Base-by-base conservation (phyloP, 2,888 invertebrate genomes). In the Drosophila mercatorum region DNA sequence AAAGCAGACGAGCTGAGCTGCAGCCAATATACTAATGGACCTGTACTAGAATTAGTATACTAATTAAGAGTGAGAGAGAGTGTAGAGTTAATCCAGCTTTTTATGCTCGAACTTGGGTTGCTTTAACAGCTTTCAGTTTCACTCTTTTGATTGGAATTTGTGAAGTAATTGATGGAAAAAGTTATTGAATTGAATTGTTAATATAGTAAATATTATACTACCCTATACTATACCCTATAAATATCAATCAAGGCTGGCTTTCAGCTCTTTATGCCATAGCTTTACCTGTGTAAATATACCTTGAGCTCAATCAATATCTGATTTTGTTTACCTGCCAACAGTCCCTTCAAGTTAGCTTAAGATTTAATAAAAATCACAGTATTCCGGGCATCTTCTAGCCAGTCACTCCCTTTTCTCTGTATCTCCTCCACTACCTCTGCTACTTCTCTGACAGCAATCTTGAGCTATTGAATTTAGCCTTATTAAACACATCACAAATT, bases 1-100 rank as follows among this genome's bases (percentile, higher is more conserved):
- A 12, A 70, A 64, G 60, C 64, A 60, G 59, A 47, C 22, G 44
- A 46, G 17, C 44, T 56, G 36, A 51, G 58, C 57, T 36, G 58
- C 22, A 26, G 58, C 38, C 44, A 36, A 11, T 44, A 58, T 34
- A 26, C 43, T 44, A 68, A 43, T 58, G 43, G 12, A 31, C 34
- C 34, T 34, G 2, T 2, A 34, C 31, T 34, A 7, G 31, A 10
- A 34, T 34, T 34, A 34, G 34, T 34, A 10, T 5, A 34, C 10
- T 34, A 51, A 51, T 51, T 36, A 22, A 51, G 7, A 22, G 22
- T 2, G 22, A 22, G 22, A 22, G 17, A 11, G 11, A 6, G 5
- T 34, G 31, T 34, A 5, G 2, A 11, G 10, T 11, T 12, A 22
- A 44, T 11, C 17, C n/a, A 10, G n/a, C 10, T 49, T 31, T 34